Base-by-base conservation (phyloP, 2,888 invertebrate species). In the Chalcosyrphus nemorum region DNA sequence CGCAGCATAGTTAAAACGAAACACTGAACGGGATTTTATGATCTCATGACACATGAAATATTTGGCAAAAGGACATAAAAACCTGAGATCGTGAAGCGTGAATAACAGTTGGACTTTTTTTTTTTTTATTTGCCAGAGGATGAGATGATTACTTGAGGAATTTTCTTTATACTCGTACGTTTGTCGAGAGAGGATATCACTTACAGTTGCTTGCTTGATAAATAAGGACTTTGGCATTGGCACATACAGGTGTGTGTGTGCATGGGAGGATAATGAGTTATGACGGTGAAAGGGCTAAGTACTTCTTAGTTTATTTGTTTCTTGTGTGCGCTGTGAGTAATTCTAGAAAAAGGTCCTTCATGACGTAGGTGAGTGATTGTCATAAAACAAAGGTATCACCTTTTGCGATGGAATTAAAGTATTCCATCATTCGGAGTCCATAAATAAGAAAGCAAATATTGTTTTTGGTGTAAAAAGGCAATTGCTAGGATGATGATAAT, bases 31-130 rank as follows among this genome's bases (percentile, higher is more conserved):
- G 41, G 27, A 47, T 38, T 61, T 72, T 61, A 61, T 61, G 52
- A 59, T 50, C 17, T 41, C 47, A 52, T 27, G 41, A 41, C 50
- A 61, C 38, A 72, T 24, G 41, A 61, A 71, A 72, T 52, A 50
- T 29, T 41, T 52, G 54, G 43, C 27, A 32, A 35, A 6, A 15
- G 54, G 54, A 41, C 59, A 29, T 71, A 71, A 71, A 38, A 50
- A 29, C 21, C 41, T 15, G 13, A 45, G 61, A 61, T 43, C 52
- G 27, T 19, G 21, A 50, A 35, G 41, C 41, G 52, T 61, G 43
- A 61, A 52, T 13, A 52, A 52, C 71, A 41, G 27, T 72, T 52
- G 19, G 29, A 32, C 7, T 32, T 32, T 32, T 32, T 9, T 32
- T 32, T 32, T 2, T 32, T 32, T 32, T 32, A 32, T 32, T 32